Evolutionary conservation across 2,113 vertebrate genomes (phyloP), one percentile per base, ranked within the genome.

Genomic region (Lepisosteus oculatus): DNA sequence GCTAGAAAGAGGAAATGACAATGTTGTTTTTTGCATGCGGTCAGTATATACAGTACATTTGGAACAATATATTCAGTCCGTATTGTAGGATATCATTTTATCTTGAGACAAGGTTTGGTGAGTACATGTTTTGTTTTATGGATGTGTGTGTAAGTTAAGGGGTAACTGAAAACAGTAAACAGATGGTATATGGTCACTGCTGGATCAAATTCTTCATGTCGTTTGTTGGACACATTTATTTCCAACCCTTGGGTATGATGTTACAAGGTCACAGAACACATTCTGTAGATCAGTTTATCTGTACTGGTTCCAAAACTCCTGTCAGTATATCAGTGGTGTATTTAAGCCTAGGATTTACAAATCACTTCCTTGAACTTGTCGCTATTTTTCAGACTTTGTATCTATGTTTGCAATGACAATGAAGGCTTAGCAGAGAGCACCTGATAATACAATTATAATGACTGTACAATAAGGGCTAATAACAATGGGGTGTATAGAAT

Each of bases 291-390:
- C n/a, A n/a, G 64, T 41, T 29, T 51, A 17, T 7, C 3, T 42
- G 62, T 13, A 45, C 54, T 0, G 15, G 67, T 51, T 80, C 73
- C 78, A 76, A 72, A 1, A 43, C 15, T 14, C 0, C n/a, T 4
- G 43, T 44, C 6, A 56, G 14, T 8, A 17, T 29, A 57, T 11
- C 67, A 0, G 8, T 63, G 2, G 44, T 17, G 68, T 70, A 61
- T 78, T 81, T 80, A 55, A 76, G 76, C 78, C 67, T 75, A 68
- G 79, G 84, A 85, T 86, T 86, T 85, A 81, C 84, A 85, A 74
- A 54, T 63, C 12, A 64, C 70, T 76, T 83, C 69, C 45, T 83
- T 76, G 70, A 76, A 68, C 72, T 14, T 81, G 68, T 75, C 72
- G 79, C 45, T 56, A 41, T 72, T 63, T 56, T 61, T 15, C 70